Base-by-base conservation (phyloP, 1,140 invertebrate species). In the Drosophila kohkoa region DNA sequence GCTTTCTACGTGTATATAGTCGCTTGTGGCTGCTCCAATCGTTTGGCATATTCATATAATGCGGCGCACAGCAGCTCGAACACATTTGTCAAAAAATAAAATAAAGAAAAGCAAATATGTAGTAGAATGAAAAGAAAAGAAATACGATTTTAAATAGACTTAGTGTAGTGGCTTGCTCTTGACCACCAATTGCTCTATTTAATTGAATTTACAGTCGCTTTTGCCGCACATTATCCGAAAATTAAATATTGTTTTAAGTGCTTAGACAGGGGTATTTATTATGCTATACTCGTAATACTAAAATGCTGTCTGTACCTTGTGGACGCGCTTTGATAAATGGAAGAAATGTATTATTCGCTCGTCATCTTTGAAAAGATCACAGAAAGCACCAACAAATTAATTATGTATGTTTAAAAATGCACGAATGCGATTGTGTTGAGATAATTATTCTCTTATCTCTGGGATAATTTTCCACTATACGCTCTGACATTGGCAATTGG, bases 131-230 rank as follows among this genome's bases (percentile, higher is more conserved):
- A 20, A 46, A 30, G 28, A 58, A 60, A 60, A 25, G 15, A 45
- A 63, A 15, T 48, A 38, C 20, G 11, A 67, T 68, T 75, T 75
- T 70, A 75, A 75, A 70, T 70, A 64, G 58, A 62, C 38, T 58
- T 71, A 49, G 15, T 70, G 43, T 75, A 75, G 52, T 70, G 25
- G 66, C 57, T 69, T 75, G 73, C 73, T 68, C 71, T 75, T 75
- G 73, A 75, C 67, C 73, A 70, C 67, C 45, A 75, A 75, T 38
- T 10, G 15, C n/a, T 16, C 64, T 67, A 28, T 58, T 54, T 52
- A 67, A 66, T 59, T 75, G 35, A 48, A 49, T 58, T 70, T 75
- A 75, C 35, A 75, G 72, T 64, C 48, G 72, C 43, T 70, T 70
- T 69, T 16, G n/a, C 20, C n/a, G 35, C 46, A 54, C 7, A 67